Evolutionary conservation across 2,888 invertebrate species (phyloP).

Genomic region (Drosophila peninsularis): DNA sequence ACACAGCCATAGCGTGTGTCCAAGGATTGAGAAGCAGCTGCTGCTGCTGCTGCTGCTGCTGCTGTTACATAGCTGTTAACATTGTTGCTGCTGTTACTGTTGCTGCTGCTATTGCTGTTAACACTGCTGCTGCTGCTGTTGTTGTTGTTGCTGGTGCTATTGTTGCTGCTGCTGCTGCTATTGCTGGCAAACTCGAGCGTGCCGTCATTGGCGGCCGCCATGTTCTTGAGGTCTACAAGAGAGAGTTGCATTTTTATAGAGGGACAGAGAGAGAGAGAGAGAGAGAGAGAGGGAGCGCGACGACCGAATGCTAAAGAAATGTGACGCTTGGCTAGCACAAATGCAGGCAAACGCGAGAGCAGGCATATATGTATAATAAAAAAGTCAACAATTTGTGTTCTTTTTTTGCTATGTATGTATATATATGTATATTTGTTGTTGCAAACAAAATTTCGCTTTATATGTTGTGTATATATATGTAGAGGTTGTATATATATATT

Average conservation of each 20-base stretch:
- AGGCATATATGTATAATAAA: conserved; percentile 28
- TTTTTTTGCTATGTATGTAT: conserved; percentile 43
- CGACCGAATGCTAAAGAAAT: conserved; percentile 14
- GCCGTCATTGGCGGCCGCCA: conserved; percentile 83
- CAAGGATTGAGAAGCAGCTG: conserved; percentile 37
- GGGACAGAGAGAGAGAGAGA: conserved; percentile 17
- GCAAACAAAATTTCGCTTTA: conserved; percentile 51
- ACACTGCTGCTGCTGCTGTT: conserved; percentile 45
- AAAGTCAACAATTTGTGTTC: conserved; percentile 21
- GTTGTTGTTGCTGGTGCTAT: conserved; percentile 47
- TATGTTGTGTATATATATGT: conserved; percentile 44
- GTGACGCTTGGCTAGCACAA: conserved; percentile 60
- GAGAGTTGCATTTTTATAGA: conserved; percentile 42
- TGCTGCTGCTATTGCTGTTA: conserved; percentile 44
- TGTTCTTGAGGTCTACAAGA: conserved; percentile 84
- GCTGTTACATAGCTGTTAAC: conserved; percentile 24
- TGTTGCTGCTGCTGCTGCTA: conserved; percentile 57
- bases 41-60: conserved; percentile 30
- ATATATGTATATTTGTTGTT: conserved; percentile 51
- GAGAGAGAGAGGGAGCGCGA: conserved; percentile 7
- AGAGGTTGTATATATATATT: conserved; percentile 62
- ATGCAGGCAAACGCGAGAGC: conserved; percentile 58
- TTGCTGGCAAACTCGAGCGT: conserved; percentile 76
- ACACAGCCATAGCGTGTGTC: conserved; percentile 64
- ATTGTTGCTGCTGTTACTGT: conserved; percentile 34